These are phyloP conservation scores for Nannoperca obscura DNA, from an alignment of 2,797 vertebrate species.

Conservation along the genomic window DNA sequence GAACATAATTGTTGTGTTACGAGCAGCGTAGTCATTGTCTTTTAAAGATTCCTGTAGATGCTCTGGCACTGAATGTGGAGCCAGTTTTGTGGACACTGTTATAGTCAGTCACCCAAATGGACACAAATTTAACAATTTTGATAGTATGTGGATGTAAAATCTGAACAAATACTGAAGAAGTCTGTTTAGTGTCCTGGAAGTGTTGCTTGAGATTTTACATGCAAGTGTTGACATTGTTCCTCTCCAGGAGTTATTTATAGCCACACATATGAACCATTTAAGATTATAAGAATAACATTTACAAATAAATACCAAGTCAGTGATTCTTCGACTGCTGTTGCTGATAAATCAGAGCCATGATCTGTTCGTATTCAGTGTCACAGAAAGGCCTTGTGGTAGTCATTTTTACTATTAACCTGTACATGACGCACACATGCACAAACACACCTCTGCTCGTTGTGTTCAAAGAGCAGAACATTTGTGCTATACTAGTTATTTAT, in stretches of 20 bases:
- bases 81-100: background rate
- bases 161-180: background rate
- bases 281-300: background rate
- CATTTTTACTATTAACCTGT: constrained; percentile 48
- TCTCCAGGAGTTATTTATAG: background rate
- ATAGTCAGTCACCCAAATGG: background rate
- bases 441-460: constrained; percentile 44
- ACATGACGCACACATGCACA: constrained; percentile 55
- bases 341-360: constrained; percentile 15
- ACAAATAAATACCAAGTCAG: background rate
- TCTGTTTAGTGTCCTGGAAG: background rate
- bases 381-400: constrained; percentile 25
- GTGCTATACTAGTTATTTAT: constrained; percentile 75
- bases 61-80: constrained; percentile 26
- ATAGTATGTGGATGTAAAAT: background rate
- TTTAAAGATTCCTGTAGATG: constrained; percentile 2
- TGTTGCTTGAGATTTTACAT: background rate
- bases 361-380: constrained; percentile 48
- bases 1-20: constrained; percentile 1
- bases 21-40: background rate
- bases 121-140: background rate
- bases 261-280: background rate
- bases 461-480: constrained; percentile 48
- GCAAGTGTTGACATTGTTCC: constrained; percentile 4
- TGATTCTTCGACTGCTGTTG: constrained; percentile 1